Evolutionary conservation across 1,140 invertebrate genomes (phyloP).

Genomic region (Epicauta chinensis): DNA sequence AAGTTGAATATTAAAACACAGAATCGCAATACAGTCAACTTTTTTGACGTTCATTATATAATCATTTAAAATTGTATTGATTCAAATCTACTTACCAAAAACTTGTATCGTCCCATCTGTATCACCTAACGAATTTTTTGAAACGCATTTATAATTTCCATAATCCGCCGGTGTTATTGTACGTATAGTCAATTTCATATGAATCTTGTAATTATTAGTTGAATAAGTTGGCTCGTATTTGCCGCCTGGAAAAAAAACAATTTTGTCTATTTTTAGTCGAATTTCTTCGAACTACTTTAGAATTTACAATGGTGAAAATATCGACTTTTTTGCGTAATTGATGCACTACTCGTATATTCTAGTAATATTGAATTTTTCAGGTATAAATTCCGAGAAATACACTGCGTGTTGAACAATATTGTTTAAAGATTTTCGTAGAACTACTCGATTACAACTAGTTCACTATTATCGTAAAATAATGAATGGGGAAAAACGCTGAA

Average conservation of each 20-base stretch:
- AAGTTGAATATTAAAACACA: neutral
- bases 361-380: neutral
- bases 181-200: constrained; percentile 71
- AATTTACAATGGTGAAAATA: neutral
- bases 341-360: neutral
- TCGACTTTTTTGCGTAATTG: neutral
- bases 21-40: neutral
- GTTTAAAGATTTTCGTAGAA: too few species aligned
- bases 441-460: too few species aligned
- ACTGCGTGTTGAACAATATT: neutral
- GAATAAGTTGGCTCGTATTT: constrained; percentile 63
- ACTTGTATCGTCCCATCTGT: constrained; percentile 82
- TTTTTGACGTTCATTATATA: constrained; percentile 2
- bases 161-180: constrained; percentile 62
- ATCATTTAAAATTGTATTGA: constrained; percentile 15
- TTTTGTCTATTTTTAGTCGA: too few species aligned
- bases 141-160: constrained; percentile 78
- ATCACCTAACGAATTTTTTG: constrained; percentile 71
- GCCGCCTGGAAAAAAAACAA: constrained; percentile 49
- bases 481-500: too few species aligned
- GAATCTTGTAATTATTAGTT: constrained; percentile 67
- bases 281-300: neutral
- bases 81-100: constrained; percentile 58
- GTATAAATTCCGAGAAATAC: neutral
- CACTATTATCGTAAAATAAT: too few species aligned